Percentiles rank a stretch among this genome's conserved stretches.
phyloP scores from a whole-genome alignment of 2,888 invertebrate species.

The Zeuzera pyrina region DNA sequence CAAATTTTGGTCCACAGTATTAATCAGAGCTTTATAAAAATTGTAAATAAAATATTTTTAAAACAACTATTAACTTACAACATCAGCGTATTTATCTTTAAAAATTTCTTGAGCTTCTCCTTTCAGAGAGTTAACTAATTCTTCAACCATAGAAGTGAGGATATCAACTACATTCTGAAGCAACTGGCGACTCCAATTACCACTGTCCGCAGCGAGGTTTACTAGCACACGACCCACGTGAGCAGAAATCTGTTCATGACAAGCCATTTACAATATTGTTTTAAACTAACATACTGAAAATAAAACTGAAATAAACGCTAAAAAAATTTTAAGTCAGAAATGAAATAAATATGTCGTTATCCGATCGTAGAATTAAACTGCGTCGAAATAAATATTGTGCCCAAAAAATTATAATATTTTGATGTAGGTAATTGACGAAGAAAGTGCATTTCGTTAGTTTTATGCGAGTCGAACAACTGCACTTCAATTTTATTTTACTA shows the following conservation, averaged over 20 bases:
- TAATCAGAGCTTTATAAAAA: background rate
- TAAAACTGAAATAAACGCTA: no score
- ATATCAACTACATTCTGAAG: constrained; percentile 77
- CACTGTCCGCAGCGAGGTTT: constrained; percentile 71
- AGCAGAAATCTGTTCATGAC: constrained; percentile 46
- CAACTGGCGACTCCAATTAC: constrained; percentile 63
- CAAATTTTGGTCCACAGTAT: background rate
- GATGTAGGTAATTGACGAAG: no score
- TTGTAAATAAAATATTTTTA: no score
- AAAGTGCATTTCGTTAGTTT: no score
- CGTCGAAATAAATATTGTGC: no score
- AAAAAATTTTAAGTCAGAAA: no score
- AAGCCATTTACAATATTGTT: background rate
- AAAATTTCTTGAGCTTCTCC: constrained; percentile 35
- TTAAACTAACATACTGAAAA: no score
- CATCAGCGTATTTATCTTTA: constrained; percentile 54
- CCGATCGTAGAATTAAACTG: no score
- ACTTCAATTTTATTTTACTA: no score
- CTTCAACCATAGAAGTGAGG: constrained; percentile 36
- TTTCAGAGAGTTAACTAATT: constrained; percentile 24
- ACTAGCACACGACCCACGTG: constrained; percentile 65
- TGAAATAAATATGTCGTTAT: no score
- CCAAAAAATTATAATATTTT: no score
- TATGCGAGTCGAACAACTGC: no score
- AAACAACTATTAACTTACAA: constrained; percentile 42